A percentile compares a stretch with the other conserved stretches of the same genome.
These are phyloP conservation scores for Dicaeum eximium DNA, from an alignment of 2,113 vertebrate species.

Conservation along the genomic window DNA sequence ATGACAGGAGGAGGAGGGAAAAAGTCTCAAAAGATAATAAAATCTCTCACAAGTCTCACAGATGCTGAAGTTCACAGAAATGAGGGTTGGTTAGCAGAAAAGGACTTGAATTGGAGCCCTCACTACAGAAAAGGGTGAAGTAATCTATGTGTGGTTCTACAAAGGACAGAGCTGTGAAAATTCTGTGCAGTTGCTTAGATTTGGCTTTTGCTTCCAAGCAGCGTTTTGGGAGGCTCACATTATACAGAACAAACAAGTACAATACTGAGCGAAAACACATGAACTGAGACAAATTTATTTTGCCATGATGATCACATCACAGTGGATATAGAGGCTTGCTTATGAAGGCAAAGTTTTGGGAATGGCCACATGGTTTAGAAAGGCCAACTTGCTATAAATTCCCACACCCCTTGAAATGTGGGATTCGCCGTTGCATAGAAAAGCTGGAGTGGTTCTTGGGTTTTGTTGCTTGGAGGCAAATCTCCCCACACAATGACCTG, in stretches of 20 bases:
- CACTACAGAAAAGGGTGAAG: neutral
- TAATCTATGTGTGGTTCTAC: neutral
- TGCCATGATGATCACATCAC: neutral
- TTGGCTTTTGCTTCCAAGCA: neutral
- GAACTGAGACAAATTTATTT: neutral
- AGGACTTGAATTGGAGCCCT: neutral
- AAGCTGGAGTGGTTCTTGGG: neutral
- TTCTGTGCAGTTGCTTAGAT: neutral
- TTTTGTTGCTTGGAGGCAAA: neutral
- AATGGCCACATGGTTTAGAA: neutral
- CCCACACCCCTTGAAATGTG: neutral
- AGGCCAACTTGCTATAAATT: neutral
- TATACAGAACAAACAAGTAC: neutral
- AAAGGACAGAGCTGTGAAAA: neutral
- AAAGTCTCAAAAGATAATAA: neutral
- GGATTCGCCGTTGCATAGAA: accelerated
- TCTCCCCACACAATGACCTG: neutral
- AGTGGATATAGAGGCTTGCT: neutral
- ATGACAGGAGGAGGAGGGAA: constrained; percentile 37
- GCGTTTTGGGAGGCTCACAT: neutral
- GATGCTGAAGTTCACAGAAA: neutral
- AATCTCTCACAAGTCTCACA: constrained; percentile 11
- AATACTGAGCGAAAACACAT: neutral
- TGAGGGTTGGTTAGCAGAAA: neutral
- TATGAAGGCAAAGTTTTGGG: neutral